Base-by-base conservation (phyloP, 1,140 invertebrate species). In the Eciton burchellii region DNA sequence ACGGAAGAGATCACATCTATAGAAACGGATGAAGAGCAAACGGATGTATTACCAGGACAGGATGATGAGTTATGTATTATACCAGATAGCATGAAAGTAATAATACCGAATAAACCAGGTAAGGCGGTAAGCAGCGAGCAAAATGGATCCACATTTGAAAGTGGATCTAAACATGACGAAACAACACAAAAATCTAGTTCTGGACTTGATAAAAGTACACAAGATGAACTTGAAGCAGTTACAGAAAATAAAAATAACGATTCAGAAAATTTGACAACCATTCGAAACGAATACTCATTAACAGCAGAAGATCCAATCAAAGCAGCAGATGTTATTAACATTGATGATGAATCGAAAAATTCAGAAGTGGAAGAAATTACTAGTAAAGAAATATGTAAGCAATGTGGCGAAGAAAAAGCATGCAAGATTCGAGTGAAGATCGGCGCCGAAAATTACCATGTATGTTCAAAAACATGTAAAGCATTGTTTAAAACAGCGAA, bases 21-120 rank as follows among this genome's bases (percentile, higher is more conserved):
- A 63, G 88, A 85, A 62, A 85, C 84, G 0, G 90, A 91, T 21
- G 89, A 90, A 35, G 81, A 88, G 8, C 88, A 91, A 16, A 85
- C 91, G 12, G 66, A 85, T 24, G 88, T 94, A 24, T 87, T 93
- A 29, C 93, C 93, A 16, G 93, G 93, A 9, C 93, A 94, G 81
- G 93, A 94, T 68, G 91, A 94, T 52, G 93, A 94, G 41, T 81
- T 94, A 1, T 94, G 93, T 65, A 94, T 94, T 26, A 93, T 94
- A 41, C 93, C 93, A 21, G 93, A 94, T 56, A 92, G 88, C 47
- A 94, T 93, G 91, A 94, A 93, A 86, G 85, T 90, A 19, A 87
- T 92, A 73, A 81, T 90, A 41, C 88, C 89, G 49, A 77, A 65
- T 43, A 84, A 88, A 66, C 57, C 84, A 26, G 29, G 59, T 2